These are phyloP conservation scores for Polymixis lichenea DNA, from an alignment of 2,888 invertebrate genomes.

Conservation along the genomic window DNA sequence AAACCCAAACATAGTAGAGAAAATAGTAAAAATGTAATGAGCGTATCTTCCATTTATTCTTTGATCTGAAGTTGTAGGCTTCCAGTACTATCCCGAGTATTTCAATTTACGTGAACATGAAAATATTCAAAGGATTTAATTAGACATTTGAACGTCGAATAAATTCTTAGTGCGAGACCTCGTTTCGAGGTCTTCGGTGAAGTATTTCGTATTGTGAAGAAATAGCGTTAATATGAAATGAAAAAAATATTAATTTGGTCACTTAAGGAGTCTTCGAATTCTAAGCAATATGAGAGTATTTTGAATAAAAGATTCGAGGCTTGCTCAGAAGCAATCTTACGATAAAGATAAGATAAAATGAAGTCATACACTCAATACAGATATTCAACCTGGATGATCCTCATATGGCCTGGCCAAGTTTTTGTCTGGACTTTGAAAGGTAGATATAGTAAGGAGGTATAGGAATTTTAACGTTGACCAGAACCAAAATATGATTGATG, in stretches of 20 bases:
- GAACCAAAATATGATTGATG: too few relatives aligned
- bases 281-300: background rate
- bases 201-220: constrained; percentile 19
- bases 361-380: too few relatives aligned
- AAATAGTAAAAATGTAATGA: constrained; percentile 1
- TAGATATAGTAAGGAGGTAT: too few relatives aligned
- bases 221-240: constrained; percentile 5
- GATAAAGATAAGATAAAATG: background rate
- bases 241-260: background rate
- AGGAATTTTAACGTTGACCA: too few relatives aligned
- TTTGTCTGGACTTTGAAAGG: too few relatives aligned
- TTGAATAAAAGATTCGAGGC: background rate
- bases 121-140: constrained; percentile 57
- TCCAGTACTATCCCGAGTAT: constrained; percentile 37
- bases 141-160: constrained; percentile 47
- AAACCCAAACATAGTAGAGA: background rate
- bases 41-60: constrained; percentile 4
- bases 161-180: constrained; percentile 31
- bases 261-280: background rate
- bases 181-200: constrained; percentile 22
- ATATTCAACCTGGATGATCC: too few relatives aligned
- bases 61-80: background rate
- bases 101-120: constrained; percentile 45
- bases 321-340: background rate
- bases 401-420: too few relatives aligned